phyloP scores from a whole-genome alignment of 2,888 invertebrate species.

The Drosophila trichaetosa region DNA sequence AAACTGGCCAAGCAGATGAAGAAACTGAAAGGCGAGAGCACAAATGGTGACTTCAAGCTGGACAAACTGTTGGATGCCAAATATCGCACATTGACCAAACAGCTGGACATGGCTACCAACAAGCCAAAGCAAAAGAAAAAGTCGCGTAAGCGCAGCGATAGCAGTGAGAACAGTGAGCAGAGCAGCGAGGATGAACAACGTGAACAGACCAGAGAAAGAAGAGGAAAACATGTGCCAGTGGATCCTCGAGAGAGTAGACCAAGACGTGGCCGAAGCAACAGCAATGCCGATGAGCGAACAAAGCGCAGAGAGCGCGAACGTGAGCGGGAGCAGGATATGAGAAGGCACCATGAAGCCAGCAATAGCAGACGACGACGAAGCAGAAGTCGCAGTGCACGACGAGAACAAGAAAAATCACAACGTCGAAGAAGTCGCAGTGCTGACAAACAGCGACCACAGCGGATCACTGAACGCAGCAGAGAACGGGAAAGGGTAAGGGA shows the following conservation, averaged over 20 bases:
- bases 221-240: neutral
- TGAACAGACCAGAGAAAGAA: neutral
- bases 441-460: neutral
- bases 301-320: constrained; percentile 7
- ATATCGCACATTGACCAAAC: constrained; percentile 83
- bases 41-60: constrained; percentile 75
- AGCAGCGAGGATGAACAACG: neutral
- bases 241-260: neutral
- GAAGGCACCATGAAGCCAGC: neutral
- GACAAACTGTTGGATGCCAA: constrained; percentile 83
- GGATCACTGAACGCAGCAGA: constrained; percentile 5
- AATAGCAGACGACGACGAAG: constrained; percentile 11
- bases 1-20: constrained; percentile 86
- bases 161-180: neutral
- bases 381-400: constrained; percentile 31
- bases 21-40: constrained; percentile 86
- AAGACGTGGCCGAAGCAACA: constrained; percentile 21
- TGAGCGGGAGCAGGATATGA: constrained; percentile 1
- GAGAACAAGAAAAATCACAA: neutral
- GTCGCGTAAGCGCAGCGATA: constrained; percentile 20
- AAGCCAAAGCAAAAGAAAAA: constrained; percentile 51
- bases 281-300: constrained; percentile 5
- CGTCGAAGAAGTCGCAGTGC: constrained; percentile 22
- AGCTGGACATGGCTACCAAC: constrained; percentile 83
- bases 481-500: constrained; percentile 6